phyloP scores from a whole-genome alignment of 2,113 vertebrate species.

The Pseudorectes ferrugineus region DNA sequence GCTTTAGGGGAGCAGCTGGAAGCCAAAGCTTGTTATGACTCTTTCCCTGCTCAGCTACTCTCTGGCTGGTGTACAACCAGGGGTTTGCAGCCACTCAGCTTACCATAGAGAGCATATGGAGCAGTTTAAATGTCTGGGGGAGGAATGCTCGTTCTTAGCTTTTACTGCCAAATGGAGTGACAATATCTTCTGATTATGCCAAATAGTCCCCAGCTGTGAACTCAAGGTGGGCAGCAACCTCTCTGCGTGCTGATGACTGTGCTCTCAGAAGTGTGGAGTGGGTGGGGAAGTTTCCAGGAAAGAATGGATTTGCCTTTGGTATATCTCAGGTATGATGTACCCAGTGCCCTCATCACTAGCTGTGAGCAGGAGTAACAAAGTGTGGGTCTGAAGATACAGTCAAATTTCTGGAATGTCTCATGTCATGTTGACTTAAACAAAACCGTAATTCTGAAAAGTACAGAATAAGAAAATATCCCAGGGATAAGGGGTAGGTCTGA shows the following conservation, averaged over 20 bases:
- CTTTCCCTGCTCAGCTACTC: not conserved
- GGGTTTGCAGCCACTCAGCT: not conserved
- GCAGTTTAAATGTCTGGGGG: not conserved
- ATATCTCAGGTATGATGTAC: not conserved
- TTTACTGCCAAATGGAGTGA: not conserved
- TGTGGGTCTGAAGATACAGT: not conserved
- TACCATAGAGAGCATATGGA: not conserved
- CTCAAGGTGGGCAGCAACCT: not conserved
- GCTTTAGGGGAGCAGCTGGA: not conserved
- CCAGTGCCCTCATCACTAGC: not conserved
- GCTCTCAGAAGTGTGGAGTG: not conserved
- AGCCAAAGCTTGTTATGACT: not conserved
- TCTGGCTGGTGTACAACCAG: not conserved
- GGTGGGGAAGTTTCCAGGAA: not conserved
- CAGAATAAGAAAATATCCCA: not conserved
- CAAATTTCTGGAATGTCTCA: not conserved
- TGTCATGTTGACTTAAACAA: not conserved
- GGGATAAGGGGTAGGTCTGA: not conserved
- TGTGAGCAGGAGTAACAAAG: not conserved
- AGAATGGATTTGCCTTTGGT: not conserved
- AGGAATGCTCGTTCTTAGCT: not conserved
- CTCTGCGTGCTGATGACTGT: not conserved
- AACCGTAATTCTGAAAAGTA: not conserved
- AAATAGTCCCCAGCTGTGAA: not conserved
- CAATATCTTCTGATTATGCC: not conserved